Evolutionary conservation across 2,797 vertebrate genomes (phyloP).

Genomic region (Enteromius treurensis): DNA sequence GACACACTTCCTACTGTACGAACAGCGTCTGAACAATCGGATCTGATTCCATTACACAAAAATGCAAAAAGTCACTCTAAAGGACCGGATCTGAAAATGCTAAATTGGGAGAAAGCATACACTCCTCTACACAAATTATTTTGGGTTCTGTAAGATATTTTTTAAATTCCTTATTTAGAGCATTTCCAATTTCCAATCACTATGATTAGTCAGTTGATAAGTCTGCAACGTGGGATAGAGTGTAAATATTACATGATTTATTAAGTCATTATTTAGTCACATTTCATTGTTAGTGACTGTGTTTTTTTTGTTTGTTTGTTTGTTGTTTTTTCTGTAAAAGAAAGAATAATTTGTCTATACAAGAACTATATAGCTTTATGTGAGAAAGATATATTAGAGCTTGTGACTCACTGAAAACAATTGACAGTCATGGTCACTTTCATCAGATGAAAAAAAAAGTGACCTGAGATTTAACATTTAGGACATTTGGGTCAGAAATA

Average conservation of each 20-base stretch:
- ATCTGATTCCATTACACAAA: neutral
- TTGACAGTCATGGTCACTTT: neutral
- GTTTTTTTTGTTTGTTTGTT: no score
- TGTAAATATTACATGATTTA: neutral
- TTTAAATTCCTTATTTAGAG: neutral
- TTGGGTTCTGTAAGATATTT: neutral
- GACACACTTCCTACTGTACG: neutral
- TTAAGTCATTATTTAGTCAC: neutral
- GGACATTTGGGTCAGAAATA: conserved; percentile 61
- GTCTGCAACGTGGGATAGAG: neutral
- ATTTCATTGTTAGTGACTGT: neutral
- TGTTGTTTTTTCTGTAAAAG: neutral
- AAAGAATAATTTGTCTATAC: no score
- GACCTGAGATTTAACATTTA: conserved; percentile 6
- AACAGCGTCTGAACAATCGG: neutral
- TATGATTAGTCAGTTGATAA: neutral
- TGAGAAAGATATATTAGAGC: no score
- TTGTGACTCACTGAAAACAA: neutral
- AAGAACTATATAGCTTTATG: no score
- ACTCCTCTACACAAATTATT: neutral
- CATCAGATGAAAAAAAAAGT: neutral
- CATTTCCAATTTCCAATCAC: neutral
- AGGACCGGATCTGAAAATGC: neutral
- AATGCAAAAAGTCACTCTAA: neutral
- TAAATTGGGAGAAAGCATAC: neutral